Conservation (phyloP, 2,113 vertebrate genomes). For the Parus major region DNA sequence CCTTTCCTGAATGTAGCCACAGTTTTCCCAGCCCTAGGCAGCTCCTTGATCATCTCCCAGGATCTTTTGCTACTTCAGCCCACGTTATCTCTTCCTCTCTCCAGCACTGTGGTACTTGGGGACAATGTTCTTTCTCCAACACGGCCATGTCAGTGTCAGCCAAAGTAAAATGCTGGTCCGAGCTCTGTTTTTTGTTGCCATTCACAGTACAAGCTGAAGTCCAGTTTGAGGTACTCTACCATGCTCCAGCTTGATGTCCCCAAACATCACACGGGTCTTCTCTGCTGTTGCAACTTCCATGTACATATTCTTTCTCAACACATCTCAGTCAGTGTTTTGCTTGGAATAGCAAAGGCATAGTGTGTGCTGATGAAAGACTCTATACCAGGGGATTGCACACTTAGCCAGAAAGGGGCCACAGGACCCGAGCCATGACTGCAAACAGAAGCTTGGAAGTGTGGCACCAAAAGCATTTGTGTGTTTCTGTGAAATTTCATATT, state of each 20-base stretch:
- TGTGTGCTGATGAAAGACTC: neutral
- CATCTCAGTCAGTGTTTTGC: neutral
- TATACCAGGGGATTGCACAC: neutral
- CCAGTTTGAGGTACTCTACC: neutral
- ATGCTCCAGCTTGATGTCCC: neutral
- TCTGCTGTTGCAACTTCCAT: neutral
- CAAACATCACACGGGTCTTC: neutral
- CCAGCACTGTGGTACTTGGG: neutral
- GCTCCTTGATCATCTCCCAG: neutral
- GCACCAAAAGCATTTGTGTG: neutral
- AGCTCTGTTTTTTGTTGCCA: neutral
- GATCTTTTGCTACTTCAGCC: neutral
- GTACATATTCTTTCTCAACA: neutral
- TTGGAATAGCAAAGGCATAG: neutral
- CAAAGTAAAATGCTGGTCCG: neutral
- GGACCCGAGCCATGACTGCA: neutral
- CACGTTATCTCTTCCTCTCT: neutral
- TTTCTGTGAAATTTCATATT: neutral
- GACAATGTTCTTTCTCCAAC: neutral
- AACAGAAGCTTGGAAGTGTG: neutral
- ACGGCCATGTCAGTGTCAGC: rapidly evolving
- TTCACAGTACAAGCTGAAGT: neutral
- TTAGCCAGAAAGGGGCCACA: neutral
- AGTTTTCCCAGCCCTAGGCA: neutral
- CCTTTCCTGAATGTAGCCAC: neutral